A percentile compares a stretch with the other conserved stretches of the same genome.
Evolutionary conservation across 2,888 invertebrate genomes (phyloP).

Genomic region (Eledone cirrhosa): DNA sequence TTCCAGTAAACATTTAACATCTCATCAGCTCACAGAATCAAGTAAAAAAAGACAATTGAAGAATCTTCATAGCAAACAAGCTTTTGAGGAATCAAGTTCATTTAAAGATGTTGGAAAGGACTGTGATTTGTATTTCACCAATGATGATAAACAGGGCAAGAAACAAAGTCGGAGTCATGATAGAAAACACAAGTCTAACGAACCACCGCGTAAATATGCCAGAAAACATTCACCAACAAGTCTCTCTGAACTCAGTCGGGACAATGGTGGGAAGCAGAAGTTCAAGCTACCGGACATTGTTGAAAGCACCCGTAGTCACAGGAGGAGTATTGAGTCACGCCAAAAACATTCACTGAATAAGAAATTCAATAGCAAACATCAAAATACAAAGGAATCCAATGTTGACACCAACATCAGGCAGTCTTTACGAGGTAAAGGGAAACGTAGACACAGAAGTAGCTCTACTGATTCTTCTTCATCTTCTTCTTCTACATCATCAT

Average conservation of each 20-base stretch:
- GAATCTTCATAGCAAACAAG: too few species aligned
- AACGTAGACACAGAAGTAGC: slow-evolving; percentile 9
- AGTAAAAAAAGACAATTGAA: too few species aligned
- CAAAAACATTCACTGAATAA: background rate
- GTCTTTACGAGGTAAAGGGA: background rate
- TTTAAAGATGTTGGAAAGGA: too few species aligned
- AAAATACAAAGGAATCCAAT: background rate
- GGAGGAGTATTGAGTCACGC: background rate
- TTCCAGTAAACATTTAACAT: too few species aligned
- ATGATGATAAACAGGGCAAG: background rate
- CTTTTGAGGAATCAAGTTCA: too few species aligned
- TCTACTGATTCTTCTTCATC: slow-evolving; percentile 25
- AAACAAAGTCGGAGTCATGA: background rate
- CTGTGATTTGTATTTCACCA: too few species aligned
- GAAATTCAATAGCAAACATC: background rate
- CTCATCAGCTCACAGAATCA: too few species aligned
- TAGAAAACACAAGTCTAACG: background rate
- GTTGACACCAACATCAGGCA: background rate
- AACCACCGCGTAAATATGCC: background rate
- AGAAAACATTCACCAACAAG: slow-evolving; percentile 8
- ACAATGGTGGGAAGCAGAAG: background rate
- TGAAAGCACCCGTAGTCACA: slow-evolving; percentile 5
- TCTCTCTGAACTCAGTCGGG: background rate
- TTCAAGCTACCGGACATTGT: slow-evolving; percentile 7
- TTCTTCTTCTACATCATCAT: slow-evolving; percentile 20